Evolutionary conservation across 2,113 vertebrate species (phyloP), one percentile per base, ranked within the genome.

Genomic region (Vireo altiloquus): DNA sequence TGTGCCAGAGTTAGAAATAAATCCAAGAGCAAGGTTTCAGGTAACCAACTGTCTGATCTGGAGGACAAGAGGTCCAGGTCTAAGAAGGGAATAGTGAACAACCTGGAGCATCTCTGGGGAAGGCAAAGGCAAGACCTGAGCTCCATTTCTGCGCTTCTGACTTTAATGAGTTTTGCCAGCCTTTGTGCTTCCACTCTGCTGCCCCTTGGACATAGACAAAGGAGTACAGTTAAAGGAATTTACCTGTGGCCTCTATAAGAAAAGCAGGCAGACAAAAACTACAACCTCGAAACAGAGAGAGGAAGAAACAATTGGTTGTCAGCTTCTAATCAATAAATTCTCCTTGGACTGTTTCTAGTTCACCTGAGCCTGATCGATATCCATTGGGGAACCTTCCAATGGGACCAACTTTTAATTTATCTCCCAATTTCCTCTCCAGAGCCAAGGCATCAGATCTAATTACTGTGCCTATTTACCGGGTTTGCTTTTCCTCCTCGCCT

Each of bases 301-400:
- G 60, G 72, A 87, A 96, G 95, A 98, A 97, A 94, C 97, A 98
- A 98, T 98, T 98, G 98, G 97, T 97, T 98, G 98, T 98, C 98
- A 98, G 98, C 97, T 97, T 97, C 97, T 98, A 98, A 99, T 99
- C 98, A 98, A 99, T 98, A 98, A 98, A 99, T 98, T 98, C 97
- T 94, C 95, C 93, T 97, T 94, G 94, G 92, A 97, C 93, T 80
- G 95, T 97, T 97, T 97, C 92, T 94, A 95, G 92, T 85, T 96
- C 92, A 94, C 90, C 97, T 96, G 92, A 95, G 97, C 66, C 96
- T 98, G 98, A 98, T 99, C 98, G 98, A 98, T 98, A 98, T 97
- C 97, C 97, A 96, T 94, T 97, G 98, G 97, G 95, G 95, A 63
- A 85, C 70, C 89, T 97, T 97, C 89, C 94, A 95, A 37, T 35